Base-by-base conservation (phyloP, 2,113 vertebrate species). In the Microtus montanus region DNA sequence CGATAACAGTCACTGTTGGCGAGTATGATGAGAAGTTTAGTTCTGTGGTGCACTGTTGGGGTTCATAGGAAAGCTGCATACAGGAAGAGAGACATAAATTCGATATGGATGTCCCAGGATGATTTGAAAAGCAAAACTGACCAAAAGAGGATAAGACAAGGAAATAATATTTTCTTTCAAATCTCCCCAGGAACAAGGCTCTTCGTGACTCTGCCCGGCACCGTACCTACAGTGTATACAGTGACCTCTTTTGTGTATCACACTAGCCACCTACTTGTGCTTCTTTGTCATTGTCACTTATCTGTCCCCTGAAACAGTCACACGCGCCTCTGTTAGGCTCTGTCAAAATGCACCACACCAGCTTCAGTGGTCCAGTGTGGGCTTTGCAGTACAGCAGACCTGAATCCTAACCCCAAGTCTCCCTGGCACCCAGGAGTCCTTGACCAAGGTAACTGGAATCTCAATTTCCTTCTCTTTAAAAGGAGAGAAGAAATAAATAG, bases 41-140 rank as follows among this genome's bases (percentile, higher is more conserved):
- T 52, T 63, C 64, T 52, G 1, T 44, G 11, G 14, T 33, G 38
- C 5, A 22, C 17, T 66, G 20, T 13, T 74, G 14, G 85, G 14
- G 92, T 44, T 94, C n/a, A 33, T 28, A 90, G 47, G 38, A 44
- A 88, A 89, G 41, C 52, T 47, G 83, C 44, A 10, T 19, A 13
- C 68, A 89, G 11, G 9, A 83, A 4, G 13, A 68, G 6, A 35
- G 20, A 75, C 33, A 49, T 79, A 38, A 22, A 12, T 7, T 3
- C 24, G 38, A 41, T 90, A 19, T 83, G 49, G 14, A 20, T 7
- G 66, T 24, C 83, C 4, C 1, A 4, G 4, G 38, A 58, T 24
- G 87, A 92, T 87, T 90, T 84, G 10, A 92, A 86, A 90, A 93
- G 26, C n/a, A 58, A 94, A 92, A 61, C n/a, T 35, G 20, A 89